Evolutionary conservation across 2,797 vertebrate genomes (phyloP).

Genomic region (Halcyon smyrnensis): DNA sequence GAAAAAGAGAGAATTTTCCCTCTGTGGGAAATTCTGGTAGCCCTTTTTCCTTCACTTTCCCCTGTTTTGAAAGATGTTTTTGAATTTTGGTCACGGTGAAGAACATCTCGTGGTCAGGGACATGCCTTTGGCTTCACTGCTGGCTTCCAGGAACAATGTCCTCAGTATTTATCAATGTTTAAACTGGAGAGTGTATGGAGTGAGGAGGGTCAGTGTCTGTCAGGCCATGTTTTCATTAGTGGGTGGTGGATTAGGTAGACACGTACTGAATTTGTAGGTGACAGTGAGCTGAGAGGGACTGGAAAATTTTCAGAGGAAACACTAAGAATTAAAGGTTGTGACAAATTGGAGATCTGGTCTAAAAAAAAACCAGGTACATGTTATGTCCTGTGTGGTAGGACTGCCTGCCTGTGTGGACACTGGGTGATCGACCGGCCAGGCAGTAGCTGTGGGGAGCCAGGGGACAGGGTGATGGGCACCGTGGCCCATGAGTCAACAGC

Average conservation of each 20-base stretch:
- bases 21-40: not conserved
- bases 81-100: not conserved
- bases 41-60: not conserved
- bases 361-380: rapidly evolving
- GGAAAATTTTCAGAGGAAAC: not conserved
- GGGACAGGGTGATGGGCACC: not conserved
- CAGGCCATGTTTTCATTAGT: not conserved
- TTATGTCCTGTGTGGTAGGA: not conserved
- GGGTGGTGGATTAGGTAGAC: not conserved
- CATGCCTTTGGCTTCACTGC: not conserved
- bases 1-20: not conserved
- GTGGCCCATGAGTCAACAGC: not conserved
- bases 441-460: not conserved
- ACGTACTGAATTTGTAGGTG: not conserved
- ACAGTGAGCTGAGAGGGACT: not conserved
- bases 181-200: not conserved
- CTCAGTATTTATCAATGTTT: not conserved
- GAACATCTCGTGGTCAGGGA: not conserved
- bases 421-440: not conserved
- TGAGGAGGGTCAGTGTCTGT: not conserved
- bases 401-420: not conserved
- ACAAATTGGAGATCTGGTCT: not conserved
- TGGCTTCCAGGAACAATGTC: not conserved
- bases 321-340: not conserved
- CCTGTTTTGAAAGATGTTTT: not conserved